These are phyloP conservation scores for Zaprionus davidi DNA, from an alignment of 1,140 invertebrate genomes.

Conservation along the genomic window DNA sequence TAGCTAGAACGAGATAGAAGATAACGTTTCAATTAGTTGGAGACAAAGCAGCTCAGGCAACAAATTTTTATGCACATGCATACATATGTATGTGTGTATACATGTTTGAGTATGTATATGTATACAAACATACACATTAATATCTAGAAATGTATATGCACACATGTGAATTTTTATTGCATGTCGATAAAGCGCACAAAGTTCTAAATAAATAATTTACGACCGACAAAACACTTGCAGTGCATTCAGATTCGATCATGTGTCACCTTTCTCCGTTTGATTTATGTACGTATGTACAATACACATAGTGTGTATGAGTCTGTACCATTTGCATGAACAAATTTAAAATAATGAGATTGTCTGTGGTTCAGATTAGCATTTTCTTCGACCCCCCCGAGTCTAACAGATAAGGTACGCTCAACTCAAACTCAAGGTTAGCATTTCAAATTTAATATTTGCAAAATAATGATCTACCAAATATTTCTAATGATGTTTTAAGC, in stretches of 20 bases:
- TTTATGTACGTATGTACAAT: conserved; percentile 21
- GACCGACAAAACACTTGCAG: conserved; percentile 27
- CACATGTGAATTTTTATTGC: conserved; percentile 50
- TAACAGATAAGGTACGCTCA: not conserved
- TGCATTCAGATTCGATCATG: conserved; percentile 59
- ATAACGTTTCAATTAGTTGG: conserved; percentile 75
- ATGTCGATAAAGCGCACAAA: conserved; percentile 53
- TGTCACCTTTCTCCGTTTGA: conserved; percentile 36
- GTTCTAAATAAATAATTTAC: conserved; percentile 65
- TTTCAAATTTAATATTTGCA: not conserved
- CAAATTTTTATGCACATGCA: conserved; percentile 1
- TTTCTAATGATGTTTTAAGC: too few relatives aligned
- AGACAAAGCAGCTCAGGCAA: conserved; percentile 45
- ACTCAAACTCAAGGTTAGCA: not conserved
- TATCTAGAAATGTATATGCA: not conserved
- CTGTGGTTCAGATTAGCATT: conserved; percentile 29
- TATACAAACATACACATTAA: too few relatives aligned
- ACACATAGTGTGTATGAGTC: not conserved
- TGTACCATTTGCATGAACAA: not conserved
- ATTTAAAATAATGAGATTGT: not conserved
- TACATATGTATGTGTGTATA: conserved; percentile 37
- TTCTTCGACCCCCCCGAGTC: conserved; percentile 14
- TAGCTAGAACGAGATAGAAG: conserved; percentile 35
- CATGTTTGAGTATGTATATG: conserved; percentile 15
- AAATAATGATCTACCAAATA: not conserved